Base-by-base conservation (phyloP, 2,888 invertebrate genomes). In the Syritta pipiens region DNA sequence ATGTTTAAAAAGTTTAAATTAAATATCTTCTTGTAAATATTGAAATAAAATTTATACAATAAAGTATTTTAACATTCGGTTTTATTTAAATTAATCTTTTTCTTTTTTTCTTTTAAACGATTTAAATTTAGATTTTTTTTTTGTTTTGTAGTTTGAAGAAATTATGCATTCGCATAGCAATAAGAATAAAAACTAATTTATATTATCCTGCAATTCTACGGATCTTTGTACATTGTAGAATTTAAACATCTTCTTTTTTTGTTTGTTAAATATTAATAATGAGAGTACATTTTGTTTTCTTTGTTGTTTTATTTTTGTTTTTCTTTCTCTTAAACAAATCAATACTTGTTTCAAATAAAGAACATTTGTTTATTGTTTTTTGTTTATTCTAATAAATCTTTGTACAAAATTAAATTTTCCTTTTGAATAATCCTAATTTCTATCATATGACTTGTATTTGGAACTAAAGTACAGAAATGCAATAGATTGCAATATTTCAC, bases 161-260 rank as follows among this genome's bases (percentile, higher is more conserved):
- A 24, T 37, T 30, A 62, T 68, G 69, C 69, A 51, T 22, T 49
- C 37, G 59, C 48, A 57, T 46, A 71, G 30, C 37, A 71, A 59
- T 46, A 51, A 65, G 65, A 71, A 48, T 59, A 71, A 51, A 68
- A 69, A 72, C 72, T 72, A 60, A 35, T 71, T 49, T 44, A 65
- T 63, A 55, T 63, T 65, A 72, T 55, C 59, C 22, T 35, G 57
- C 57, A 49, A 57, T 60, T 60, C 51, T 69, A 51, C 60, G 59
- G 49, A 65, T 40, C 57, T 71, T 71, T n/a, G n/a, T n/a, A 59
- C 30, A 63, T 55, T 57, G 14, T 62, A 68, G 48, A 22, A 17
- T 49, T 32, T 19, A 49, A 49, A 62, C 24, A 40, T 17, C 28
- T 49, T 28, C n/a, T n/a, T n/a, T n/a, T n/a, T n/a, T n/a, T n/a